Base-by-base conservation (phyloP, 2,888 invertebrate species). In the Dilophus febrilis region DNA sequence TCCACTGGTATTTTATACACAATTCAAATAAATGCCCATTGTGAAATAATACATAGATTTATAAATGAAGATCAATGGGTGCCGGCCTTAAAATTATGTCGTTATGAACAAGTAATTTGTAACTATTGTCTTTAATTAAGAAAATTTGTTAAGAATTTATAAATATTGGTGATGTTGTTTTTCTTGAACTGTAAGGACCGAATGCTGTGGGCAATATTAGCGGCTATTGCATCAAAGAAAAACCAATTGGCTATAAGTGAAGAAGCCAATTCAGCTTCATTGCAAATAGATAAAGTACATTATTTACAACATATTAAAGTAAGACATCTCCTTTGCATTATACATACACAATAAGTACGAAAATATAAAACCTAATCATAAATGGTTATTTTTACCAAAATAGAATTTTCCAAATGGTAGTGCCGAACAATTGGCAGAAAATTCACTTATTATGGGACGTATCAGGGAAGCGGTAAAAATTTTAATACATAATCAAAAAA, bases 121-220 rank as follows among this genome's bases (percentile, higher is more conserved):
- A n/a, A n/a, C n/a, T n/a, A n/a, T n/a, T n/a, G n/a, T n/a, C n/a
- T n/a, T n/a, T n/a, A n/a, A n/a, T n/a, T n/a, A n/a, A n/a, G n/a
- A n/a, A n/a, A n/a, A n/a, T n/a, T n/a, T n/a, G n/a, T n/a, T n/a
- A n/a, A n/a, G n/a, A n/a, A n/a, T n/a, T n/a, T n/a, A n/a, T n/a
- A n/a, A n/a, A n/a, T n/a, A n/a, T n/a, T n/a, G n/a, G n/a, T n/a
- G n/a, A n/a, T n/a, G n/a, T n/a, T n/a, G n/a, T n/a, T n/a, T n/a
- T n/a, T n/a, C n/a, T n/a, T n/a, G n/a, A n/a, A n/a, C n/a, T n/a
- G n/a, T n/a, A 49, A 70, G 57, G 72, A 71, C 47, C 66, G 68
- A 42, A 74, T 74, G n/a, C 64, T 94, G 13, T 98, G 97, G 97
- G 86, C 92, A 0, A 88, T 88, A 47, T 66, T 97, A 48, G 97